Evolutionary conservation across 2,113 vertebrate genomes (phyloP).

Genomic region (Odontesthes bonariensis): DNA sequence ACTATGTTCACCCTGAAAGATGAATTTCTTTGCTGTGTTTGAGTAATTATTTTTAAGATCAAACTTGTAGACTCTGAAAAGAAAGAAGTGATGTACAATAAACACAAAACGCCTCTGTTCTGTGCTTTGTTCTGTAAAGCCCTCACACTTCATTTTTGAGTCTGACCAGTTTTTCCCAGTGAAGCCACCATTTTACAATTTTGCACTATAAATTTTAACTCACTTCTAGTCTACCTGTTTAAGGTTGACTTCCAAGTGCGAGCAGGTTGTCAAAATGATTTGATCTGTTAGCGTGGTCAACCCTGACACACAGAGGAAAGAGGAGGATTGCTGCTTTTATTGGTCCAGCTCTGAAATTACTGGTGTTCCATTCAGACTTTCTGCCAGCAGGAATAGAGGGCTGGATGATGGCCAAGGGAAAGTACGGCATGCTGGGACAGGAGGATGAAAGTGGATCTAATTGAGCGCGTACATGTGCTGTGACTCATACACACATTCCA

Average conservation of each 20-base stretch:
- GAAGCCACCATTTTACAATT: conserved; percentile 6
- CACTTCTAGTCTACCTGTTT: conserved; percentile 10
- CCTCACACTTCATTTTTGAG: too few species aligned
- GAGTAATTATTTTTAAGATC: background rate
- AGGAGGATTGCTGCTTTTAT: conserved; percentile 47
- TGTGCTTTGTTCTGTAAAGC: conserved; percentile 2
- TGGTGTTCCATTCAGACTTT: conserved; percentile 30
- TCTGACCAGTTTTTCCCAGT: conserved; percentile 19
- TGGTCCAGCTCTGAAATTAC: conserved; percentile 32
- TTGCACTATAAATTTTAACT: conserved; percentile 14
- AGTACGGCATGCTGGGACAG: conserved; percentile 52
- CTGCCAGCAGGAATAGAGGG: conserved; percentile 43
- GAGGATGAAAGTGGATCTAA: conserved; percentile 34
- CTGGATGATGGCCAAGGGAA: conserved; percentile 59
- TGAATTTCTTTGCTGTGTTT: background rate
- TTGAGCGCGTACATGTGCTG: conserved; percentile 13
- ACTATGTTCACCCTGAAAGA: background rate
- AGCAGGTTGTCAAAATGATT: conserved; percentile 29
- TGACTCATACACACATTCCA: background rate
- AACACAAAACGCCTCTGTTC: background rate
- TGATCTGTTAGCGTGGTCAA: conserved; percentile 59
- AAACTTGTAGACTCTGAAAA: background rate
- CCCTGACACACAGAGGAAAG: conserved; percentile 50
- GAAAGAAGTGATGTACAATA: background rate
- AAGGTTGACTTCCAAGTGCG: conserved; percentile 18